Base-by-base conservation (phyloP, 2,888 invertebrate genomes). In the Chrysina gloriosa region DNA sequence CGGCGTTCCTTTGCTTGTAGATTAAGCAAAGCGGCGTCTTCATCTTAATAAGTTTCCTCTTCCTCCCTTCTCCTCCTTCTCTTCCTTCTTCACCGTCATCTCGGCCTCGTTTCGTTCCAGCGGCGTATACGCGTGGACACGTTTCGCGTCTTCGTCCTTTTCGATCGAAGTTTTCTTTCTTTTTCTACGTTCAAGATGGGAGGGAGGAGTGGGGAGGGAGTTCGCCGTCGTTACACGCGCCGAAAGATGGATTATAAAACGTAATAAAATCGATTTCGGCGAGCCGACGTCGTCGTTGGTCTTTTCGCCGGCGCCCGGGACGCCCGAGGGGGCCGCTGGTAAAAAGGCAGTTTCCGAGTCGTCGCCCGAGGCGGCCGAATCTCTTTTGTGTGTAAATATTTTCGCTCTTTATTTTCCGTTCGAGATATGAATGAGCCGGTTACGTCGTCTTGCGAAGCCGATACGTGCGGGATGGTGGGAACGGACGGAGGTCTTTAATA, bases 21-120 rank as follows among this genome's bases (percentile, higher is more conserved):
- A 52, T 52, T 52, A 52, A 29, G 50, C 9, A 52, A 29, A 52
- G 29, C 50, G 29, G 29, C 50, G 29, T 29, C 29, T 52, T 29
- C 29, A 16, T 52, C 50, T 52, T 52, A 52, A 52, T 52, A 52
- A 52, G 50, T 29, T 27, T 9, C 9, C 11, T 6, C 14, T 14
- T 29, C 16, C 16, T 52, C 14, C 16, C 42, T 7, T 19, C n/a
- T 9, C 36, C 9, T 2, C n/a, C 3, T 11, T 9, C 3, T 9
- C n/a, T 9, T 9, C 36, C n/a, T 36, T 9, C 36, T 36, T 9
- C n/a, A n/a, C n/a, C n/a, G n/a, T n/a, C n/a, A n/a, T n/a, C n/a
- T n/a, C n/a, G n/a, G n/a, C n/a, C n/a, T n/a, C n/a, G n/a, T n/a
- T n/a, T n/a, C n/a, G n/a, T n/a, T n/a, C n/a, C n/a, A n/a, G n/a